Base-by-base conservation (phyloP, 1,140 invertebrate species). In the Lepidurus arcticus region DNA sequence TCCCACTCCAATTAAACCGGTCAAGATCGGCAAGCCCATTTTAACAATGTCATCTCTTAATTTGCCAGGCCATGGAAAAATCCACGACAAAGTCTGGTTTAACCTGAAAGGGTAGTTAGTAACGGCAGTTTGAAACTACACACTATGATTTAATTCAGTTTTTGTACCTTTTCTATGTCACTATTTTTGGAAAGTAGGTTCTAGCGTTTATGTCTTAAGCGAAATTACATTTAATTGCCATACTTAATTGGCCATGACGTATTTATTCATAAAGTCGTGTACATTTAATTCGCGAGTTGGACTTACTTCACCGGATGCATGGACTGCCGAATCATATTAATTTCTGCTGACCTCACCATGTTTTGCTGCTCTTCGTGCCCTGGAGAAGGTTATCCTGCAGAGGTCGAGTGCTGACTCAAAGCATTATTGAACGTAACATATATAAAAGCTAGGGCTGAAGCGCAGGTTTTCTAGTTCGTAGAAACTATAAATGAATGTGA, bases 361-460 rank as follows among this genome's bases (percentile, higher is more conserved):
- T 65, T 65, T 65, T 9, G 53, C 21, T 65, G 53, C 13, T 21
- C 53, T 21, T 13, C 21, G 16, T 65, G 53, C 53, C 53, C 53
- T 7, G 47, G 53, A 21, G 4, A 65, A 65, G 53, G 53, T 65
- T 65, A 65, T 65, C 53, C 53, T 1, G 53, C 53, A 5, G 21
- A 65, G 53, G 53, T 65, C 53, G n/a, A 65, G 53, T 65, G 53
- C 53, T 65, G 53, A 65, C 53, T 65, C 16, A 65, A 65, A 5
- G 53, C 3, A 65, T 9, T n/a, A 65, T 65, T 65, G 53, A 10
- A 0, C 9, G n/a, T 7, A 65, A 65, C 53, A 65, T 65, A 65
- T 65, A 65, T 65, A 65, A 65, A 21, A 65, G 53, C 53, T 65
- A 21, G 13, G n/a, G 9, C 21, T 65, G 53, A 21, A 65, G 53